Evolutionary conservation across 2,888 invertebrate genomes (phyloP), one percentile per base, ranked within the genome.

Genomic region (Temnothorax rugatulus): DNA sequence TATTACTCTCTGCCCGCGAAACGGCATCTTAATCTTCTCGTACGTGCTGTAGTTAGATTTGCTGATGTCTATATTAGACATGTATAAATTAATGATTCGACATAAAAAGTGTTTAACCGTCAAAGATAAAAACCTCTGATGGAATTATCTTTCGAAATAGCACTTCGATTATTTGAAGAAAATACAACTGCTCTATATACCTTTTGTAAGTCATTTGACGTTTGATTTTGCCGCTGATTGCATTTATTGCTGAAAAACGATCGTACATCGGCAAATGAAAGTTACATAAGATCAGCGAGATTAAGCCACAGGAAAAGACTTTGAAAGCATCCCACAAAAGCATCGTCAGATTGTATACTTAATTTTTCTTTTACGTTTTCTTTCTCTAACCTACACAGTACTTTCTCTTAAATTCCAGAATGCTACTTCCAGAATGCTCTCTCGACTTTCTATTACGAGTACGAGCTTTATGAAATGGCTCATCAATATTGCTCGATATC

Each of bases 381-480:
- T 71, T 82, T 57, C 8, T 47, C 63, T 57, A 83, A 68, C 50
- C 41, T 38, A 11, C 38, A n/a, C 44, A 57, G 4, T 66, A 88
- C 84, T 89, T 89, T 89, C 88, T 83, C 82, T 82, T 38, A 41
- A 44, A 50, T 71, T 71, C 59, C 50, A 52, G 47, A 82, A 73
- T 47, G 34, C 34, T 34, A 7, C 34, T 34, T 34, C 29, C 29
- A 29, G 29, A 29, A 29, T 29, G 63, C 61, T 34, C 44, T 44
- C 29, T 59, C 63, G 57, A 38, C 63, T 88, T 79, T 77, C 54
- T 59, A 47, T 44, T 34, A 25, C 15, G 29, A 52, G n/a, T 18
- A 34, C 34, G 34, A 34, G 7, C 34, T 34, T 34, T 34, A 34
- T 34, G 7, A 34, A 34, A 11, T 4, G 21, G 7, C 15, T 21